Conservation (phyloP, 1,140 invertebrate species). For the Bombus difficillimus region DNA sequence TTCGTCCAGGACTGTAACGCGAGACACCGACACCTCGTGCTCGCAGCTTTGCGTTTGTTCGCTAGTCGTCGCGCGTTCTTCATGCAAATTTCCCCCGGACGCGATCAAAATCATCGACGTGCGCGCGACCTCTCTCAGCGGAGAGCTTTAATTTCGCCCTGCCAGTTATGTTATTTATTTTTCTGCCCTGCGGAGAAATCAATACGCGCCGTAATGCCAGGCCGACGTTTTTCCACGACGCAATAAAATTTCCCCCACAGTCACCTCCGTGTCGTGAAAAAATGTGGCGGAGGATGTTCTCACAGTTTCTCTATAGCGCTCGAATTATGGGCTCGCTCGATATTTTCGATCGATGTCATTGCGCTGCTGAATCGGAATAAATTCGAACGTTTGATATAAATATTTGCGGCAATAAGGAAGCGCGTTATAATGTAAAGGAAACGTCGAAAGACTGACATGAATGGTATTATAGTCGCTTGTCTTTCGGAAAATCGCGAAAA, state of each 20-base stretch:
- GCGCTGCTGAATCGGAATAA: too few relatives aligned
- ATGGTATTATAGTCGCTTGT: too few relatives aligned
- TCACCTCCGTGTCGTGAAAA: background rate
- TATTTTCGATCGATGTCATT: too few relatives aligned
- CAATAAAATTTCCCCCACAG: background rate
- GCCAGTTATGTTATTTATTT: slow-evolving; percentile 27
- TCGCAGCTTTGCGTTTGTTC: background rate
- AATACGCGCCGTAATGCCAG: slow-evolving; percentile 11
- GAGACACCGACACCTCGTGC: background rate
- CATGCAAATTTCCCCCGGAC: background rate
- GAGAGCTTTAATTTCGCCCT: slow-evolving; percentile 4
- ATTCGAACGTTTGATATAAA: too few relatives aligned
- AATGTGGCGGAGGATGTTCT: too few relatives aligned
- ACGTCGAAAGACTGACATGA: too few relatives aligned
- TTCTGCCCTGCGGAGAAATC: slow-evolving; percentile 16
- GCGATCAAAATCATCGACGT: background rate
- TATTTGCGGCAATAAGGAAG: too few relatives aligned
- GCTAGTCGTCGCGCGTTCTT: background rate
- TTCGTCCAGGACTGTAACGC: slow-evolving; percentile 6
- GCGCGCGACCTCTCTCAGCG: background rate
- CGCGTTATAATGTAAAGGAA: too few relatives aligned
- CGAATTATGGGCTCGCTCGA: background rate
- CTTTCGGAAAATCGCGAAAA: background rate
- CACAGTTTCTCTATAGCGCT: background rate
- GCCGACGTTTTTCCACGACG: background rate